Conservation (phyloP, 2,797 vertebrate species). For the Podargus strigoides region DNA sequence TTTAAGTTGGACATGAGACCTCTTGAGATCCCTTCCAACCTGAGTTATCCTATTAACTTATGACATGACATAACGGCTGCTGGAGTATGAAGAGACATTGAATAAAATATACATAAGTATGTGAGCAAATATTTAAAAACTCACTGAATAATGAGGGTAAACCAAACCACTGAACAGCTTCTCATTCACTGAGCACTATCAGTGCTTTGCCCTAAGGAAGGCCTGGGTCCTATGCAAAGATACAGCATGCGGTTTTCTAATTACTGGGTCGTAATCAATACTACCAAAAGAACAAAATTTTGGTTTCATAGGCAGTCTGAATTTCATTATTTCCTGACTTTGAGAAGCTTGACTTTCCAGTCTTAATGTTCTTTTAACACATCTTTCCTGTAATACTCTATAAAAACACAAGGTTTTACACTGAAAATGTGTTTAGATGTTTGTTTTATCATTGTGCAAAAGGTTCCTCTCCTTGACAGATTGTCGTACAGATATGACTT, state of each 20-base stretch:
- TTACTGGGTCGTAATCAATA: neutral
- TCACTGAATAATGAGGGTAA: neutral
- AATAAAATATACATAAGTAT: neutral
- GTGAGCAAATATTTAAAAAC: neutral
- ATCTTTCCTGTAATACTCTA: neutral
- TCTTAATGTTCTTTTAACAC: neutral
- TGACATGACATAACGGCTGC: neutral
- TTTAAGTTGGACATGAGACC: neutral
- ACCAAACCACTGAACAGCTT: neutral
- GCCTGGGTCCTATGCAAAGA: neutral
- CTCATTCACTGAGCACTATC: neutral
- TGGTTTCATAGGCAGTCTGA: neutral
- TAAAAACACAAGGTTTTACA: neutral
- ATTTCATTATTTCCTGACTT: neutral
- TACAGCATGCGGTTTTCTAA: neutral
- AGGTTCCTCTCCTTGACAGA: constrained; percentile 48
- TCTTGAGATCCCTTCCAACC: neutral
- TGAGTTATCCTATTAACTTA: neutral
- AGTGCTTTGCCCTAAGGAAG: neutral
- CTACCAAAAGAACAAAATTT: neutral
- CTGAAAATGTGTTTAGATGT: neutral
- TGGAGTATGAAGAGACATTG: neutral
- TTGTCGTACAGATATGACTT: neutral
- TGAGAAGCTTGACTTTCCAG: neutral
- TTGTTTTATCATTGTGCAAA: constrained; percentile 14